These are phyloP conservation scores for Drosophila repletoides DNA, from an alignment of 1,140 invertebrate genomes.

Conservation along the genomic window DNA sequence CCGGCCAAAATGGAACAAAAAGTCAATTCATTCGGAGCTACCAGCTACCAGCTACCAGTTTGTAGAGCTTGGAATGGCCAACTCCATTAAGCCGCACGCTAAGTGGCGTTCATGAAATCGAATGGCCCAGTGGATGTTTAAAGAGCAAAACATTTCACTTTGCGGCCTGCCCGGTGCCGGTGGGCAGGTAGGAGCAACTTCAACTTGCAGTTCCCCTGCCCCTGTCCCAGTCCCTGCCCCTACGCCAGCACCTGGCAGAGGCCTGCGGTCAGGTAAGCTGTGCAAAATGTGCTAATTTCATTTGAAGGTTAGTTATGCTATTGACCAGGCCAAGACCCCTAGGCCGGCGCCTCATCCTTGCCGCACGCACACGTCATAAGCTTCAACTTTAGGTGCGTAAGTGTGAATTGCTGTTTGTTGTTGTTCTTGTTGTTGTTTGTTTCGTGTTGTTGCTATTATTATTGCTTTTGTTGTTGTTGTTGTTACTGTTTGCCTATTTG, in stretches of 20 bases:
- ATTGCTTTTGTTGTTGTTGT: slow-evolving; percentile 26
- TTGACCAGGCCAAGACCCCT: slow-evolving; percentile 51
- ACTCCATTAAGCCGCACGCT: slow-evolving; percentile 56
- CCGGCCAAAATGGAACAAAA: slow-evolving; percentile 57
- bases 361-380: slow-evolving; percentile 53
- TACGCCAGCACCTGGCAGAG: too few species aligned
- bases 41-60: not conserved
- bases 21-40: slow-evolving; percentile 59
- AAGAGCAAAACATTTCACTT: slow-evolving; percentile 75
- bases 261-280: slow-evolving; percentile 68
- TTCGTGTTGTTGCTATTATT: slow-evolving; percentile 23
- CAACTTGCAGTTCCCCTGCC: not conserved
- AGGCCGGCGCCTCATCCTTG: slow-evolving; percentile 9
- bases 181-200: slow-evolving; percentile 6
- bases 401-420: slow-evolving; percentile 77
- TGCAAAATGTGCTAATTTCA: slow-evolving; percentile 76
- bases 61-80: too few species aligned
- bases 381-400: slow-evolving; percentile 71
- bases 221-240: not conserved
- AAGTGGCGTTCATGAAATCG: slow-evolving; percentile 75
- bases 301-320: slow-evolving; percentile 76
- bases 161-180: slow-evolving; percentile 5
- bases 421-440: slow-evolving; percentile 47
- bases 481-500: slow-evolving; percentile 45
- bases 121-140: slow-evolving; percentile 62